Conservation (phyloP, 2,888 invertebrate genomes). For the Dicranocentrus wangi region DNA sequence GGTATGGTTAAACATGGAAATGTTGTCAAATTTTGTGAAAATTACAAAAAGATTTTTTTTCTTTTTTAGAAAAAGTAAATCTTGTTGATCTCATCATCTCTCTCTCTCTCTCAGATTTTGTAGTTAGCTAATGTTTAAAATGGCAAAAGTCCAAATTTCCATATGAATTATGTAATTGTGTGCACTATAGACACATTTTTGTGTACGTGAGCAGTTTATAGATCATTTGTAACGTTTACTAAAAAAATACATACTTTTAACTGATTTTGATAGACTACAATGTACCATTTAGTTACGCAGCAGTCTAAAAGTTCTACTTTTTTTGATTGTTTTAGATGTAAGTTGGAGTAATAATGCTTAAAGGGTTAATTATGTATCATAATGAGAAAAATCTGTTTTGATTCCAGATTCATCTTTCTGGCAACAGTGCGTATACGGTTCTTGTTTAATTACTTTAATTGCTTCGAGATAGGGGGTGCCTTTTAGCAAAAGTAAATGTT, state of each 20-base stretch:
- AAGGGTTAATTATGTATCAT: no score
- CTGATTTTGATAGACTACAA: background rate
- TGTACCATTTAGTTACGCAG: background rate
- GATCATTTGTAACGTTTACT: conserved; percentile 30
- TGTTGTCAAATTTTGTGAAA: conserved; percentile 6
- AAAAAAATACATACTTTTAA: background rate
- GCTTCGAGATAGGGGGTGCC: no score
- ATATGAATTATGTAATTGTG: conserved; percentile 2
- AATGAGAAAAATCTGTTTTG: no score
- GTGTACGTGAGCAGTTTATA: conserved; percentile 30
- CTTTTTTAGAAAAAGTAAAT: background rate
- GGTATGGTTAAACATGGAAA: no score
- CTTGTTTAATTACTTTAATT: no score
- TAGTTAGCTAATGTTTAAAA: conserved; percentile 28
- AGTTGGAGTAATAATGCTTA: no score
- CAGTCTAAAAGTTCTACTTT: no score
- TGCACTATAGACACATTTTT: background rate
- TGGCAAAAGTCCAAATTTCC: conserved; percentile 49
- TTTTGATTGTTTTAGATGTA: no score
- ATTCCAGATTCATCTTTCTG: no score
- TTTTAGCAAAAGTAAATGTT: no score
- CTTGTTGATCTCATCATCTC: background rate
- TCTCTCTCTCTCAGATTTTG: no score
- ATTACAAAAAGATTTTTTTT: background rate
- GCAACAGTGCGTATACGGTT: no score